Conservation (phyloP, 2,797 vertebrate genomes). For the Propithecus perrieri region DNA sequence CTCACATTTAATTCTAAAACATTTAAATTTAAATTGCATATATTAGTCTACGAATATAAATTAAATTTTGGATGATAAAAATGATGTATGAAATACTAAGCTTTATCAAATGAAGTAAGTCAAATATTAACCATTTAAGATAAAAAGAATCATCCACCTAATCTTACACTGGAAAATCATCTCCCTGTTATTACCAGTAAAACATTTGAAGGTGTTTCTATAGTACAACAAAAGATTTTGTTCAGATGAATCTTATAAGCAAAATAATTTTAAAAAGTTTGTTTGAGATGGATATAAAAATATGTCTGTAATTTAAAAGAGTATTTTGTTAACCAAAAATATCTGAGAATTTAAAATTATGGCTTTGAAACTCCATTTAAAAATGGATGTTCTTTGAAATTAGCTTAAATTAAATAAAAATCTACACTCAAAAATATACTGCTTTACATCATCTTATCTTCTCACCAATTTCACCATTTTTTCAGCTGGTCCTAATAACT, state of each 20-base stretch:
- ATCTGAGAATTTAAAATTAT: conserved; percentile 3
- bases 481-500: neutral
- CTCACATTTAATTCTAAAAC: conserved; percentile 31
- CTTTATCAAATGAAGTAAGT: conserved; percentile 24
- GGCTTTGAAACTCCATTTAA: neutral
- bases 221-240: neutral
- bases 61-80: conserved; percentile 30
- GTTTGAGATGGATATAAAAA: neutral
- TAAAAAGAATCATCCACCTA: neutral
- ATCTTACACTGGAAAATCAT: neutral
- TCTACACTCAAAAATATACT: neutral
- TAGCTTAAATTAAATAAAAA: conserved; percentile 9
- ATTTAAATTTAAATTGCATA: conserved; percentile 34
- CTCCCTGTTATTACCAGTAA: neutral
- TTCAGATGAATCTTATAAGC: neutral
- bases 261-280: neutral
- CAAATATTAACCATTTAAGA: conserved; percentile 15
- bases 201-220: neutral
- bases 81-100: neutral
- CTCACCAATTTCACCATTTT: neutral
- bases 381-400: conserved; percentile 9
- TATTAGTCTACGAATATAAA: neutral
- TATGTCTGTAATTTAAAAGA: neutral
- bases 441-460: neutral
- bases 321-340: neutral